A percentile compares a stretch with the other conserved stretches of the same genome.
phyloP scores from a whole-genome alignment of 2,888 invertebrate genomes.

The Drosophila rubida region DNA sequence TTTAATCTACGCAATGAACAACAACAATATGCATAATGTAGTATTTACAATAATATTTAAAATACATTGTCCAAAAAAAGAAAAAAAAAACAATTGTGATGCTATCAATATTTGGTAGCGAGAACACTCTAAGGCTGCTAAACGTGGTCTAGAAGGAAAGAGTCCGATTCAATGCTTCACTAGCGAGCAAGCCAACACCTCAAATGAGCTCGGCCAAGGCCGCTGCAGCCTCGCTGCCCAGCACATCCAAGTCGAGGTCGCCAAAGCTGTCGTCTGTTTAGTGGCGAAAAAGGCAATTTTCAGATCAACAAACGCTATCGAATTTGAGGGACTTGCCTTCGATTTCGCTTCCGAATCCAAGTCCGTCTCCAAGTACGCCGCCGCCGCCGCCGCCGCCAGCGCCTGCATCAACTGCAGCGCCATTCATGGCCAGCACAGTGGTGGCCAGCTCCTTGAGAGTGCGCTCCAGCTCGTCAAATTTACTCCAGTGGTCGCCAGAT shows the following conservation, averaged over 20 bases:
- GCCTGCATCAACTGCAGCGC: not conserved
- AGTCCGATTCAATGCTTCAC: slow-evolving; percentile 12
- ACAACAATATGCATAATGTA: too few species aligned
- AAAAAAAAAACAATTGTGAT: slow-evolving; percentile 7
- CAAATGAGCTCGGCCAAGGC: slow-evolving; percentile 28
- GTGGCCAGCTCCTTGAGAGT: slow-evolving; percentile 64
- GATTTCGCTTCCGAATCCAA: not conserved
- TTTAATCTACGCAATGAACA: too few species aligned
- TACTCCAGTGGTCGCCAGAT: slow-evolving; percentile 33
- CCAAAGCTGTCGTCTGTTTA: slow-evolving; percentile 4
- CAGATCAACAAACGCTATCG: too few species aligned
- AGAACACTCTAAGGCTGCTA: slow-evolving; percentile 39
- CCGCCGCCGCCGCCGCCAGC: not conserved
- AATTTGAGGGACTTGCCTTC: not conserved
- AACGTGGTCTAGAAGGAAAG: slow-evolving; percentile 43
- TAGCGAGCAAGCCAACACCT: slow-evolving; percentile 38
- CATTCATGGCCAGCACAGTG: slow-evolving; percentile 58
- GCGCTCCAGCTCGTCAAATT: slow-evolving; percentile 59
- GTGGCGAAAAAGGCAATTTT: too few species aligned
- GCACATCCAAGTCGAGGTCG: slow-evolving; percentile 19
- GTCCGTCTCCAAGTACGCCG: not conserved
- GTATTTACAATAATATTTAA: too few species aligned
- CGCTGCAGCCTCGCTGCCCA: slow-evolving; percentile 14
- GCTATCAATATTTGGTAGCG: not conserved
- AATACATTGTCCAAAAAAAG: slow-evolving; percentile 4